These are phyloP conservation scores for Heteropelma amictum DNA, from an alignment of 2,888 invertebrate genomes.

Conservation along the genomic window DNA sequence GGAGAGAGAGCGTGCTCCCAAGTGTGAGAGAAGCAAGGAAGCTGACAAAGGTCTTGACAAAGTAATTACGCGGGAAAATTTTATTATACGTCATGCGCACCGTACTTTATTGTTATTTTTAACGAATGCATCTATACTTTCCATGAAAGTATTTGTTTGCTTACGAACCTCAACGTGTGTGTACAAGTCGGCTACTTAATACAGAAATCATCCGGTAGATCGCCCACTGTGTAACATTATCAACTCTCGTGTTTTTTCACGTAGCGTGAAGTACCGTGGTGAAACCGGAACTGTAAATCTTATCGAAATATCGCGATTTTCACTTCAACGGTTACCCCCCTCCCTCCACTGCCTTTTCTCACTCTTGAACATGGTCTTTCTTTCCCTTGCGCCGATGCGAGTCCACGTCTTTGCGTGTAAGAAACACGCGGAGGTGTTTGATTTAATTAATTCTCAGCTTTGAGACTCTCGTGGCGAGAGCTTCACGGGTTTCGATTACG, in stretches of 20 bases:
- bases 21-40: not conserved
- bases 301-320: conserved; percentile 50
- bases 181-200: not conserved
- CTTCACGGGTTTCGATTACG: conserved; percentile 59
- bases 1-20: not conserved
- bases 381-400: not conserved
- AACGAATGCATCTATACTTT: not conserved
- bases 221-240: not conserved
- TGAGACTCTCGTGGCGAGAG: conserved; percentile 51
- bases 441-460: conserved; percentile 63
- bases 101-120: conserved; percentile 7
- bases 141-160: not conserved
- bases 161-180: not conserved
- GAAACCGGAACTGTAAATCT: conserved; percentile 51
- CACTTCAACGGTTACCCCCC: not conserved
- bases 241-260: conserved; percentile 9
- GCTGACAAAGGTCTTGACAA: conserved; percentile 52
- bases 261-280: conserved; percentile 31
- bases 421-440: conserved; percentile 48
- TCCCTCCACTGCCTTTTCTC: not conserved
- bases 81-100: conserved; percentile 9
- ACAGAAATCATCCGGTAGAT: not conserved
- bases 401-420: conserved; percentile 57
- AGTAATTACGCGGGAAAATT: conserved; percentile 50
- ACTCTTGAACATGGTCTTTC: too few relatives aligned